phyloP scores from a whole-genome alignment of 2,113 vertebrate species.

The Cavia aperea region DNA sequence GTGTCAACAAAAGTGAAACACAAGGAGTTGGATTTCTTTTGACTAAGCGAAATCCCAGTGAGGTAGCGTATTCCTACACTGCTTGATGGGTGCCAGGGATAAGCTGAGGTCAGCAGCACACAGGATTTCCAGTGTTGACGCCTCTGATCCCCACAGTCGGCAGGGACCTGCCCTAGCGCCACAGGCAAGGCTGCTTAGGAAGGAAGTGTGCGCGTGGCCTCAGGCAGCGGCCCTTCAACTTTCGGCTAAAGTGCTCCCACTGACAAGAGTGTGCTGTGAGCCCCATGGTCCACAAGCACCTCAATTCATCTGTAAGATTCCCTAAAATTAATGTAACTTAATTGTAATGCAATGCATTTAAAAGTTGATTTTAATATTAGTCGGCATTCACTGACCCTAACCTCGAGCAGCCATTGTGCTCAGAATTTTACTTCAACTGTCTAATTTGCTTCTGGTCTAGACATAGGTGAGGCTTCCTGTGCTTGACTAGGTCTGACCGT shows the following conservation, averaged over 20 bases:
- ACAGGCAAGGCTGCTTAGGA: neutral
- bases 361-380: constrained; percentile 3
- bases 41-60: neutral
- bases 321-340: neutral
- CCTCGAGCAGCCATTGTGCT: neutral
- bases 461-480: neutral
- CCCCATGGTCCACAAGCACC: neutral
- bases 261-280: neutral
- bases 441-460: neutral
- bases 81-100: neutral
- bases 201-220: neutral
- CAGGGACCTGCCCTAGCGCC: neutral
- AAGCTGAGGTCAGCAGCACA: neutral
- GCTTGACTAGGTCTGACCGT: neutral
- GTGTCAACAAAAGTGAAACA: constrained; percentile 24
- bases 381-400: neutral
- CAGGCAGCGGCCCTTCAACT: neutral
- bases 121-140: neutral
- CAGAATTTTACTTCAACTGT: neutral
- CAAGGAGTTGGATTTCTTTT: neutral
- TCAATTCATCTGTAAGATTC: neutral
- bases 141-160: neutral
- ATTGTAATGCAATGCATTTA: neutral
- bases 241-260: neutral
- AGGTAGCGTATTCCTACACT: neutral